Evolutionary conservation across 2,797 vertebrate species (phyloP).

Genomic region (Hippocampus kuda): DNA sequence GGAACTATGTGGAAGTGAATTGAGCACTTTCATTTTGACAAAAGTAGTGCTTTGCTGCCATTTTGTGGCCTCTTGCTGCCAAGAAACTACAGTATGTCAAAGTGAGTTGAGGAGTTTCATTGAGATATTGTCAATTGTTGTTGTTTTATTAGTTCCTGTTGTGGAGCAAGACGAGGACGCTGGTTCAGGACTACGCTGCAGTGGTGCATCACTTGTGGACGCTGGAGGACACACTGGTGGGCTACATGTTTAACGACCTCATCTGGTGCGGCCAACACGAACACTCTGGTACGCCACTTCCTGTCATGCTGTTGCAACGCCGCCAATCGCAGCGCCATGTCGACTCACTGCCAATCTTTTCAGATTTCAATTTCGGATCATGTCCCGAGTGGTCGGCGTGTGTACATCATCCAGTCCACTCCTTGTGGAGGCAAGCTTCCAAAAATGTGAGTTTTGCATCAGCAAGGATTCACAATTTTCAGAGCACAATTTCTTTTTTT

Average conservation of each 20-base stretch:
- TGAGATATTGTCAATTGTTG: no score
- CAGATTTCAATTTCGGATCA: constrained; percentile 66
- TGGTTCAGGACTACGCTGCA: constrained; percentile 61
- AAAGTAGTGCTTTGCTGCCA: background rate
- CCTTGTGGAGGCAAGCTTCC: constrained; percentile 68
- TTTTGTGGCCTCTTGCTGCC: background rate
- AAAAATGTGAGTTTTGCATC: constrained; percentile 54
- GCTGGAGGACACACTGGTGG: constrained; percentile 68
- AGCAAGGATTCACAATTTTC: background rate
- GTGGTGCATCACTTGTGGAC: constrained; percentile 60
- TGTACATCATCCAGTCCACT: constrained; percentile 63
- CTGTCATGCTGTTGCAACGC: background rate
- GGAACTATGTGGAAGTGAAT: background rate
- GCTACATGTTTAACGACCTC: constrained; percentile 73
- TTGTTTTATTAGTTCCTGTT: constrained; percentile 61
- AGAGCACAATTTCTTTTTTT: no score
- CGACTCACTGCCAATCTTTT: background rate
- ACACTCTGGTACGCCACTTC: constrained; percentile 42
- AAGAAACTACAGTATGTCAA: background rate
- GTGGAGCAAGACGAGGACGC: constrained; percentile 68
- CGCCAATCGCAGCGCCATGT: background rate
- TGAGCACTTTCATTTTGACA: background rate
- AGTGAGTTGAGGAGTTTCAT: background rate
- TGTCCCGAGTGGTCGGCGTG: constrained; percentile 68
- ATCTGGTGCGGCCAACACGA: constrained; percentile 65